Conservation (phyloP, 2,888 invertebrate genomes). For the Euzophera pinguis region DNA sequence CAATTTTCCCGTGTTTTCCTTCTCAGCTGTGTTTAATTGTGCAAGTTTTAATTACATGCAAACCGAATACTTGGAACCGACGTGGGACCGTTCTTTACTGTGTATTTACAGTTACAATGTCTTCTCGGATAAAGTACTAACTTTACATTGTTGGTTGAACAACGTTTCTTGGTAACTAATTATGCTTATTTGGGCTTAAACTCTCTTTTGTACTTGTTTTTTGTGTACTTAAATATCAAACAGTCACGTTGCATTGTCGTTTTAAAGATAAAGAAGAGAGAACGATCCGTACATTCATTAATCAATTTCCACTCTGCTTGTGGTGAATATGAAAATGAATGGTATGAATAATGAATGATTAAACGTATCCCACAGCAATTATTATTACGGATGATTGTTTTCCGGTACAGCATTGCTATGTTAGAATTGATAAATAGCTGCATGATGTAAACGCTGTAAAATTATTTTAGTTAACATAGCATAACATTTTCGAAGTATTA, state of each 20-base stretch:
- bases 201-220: not conserved
- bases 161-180: slow-evolving; percentile 4
- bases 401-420: slow-evolving; percentile 23
- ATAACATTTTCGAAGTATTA: too few species aligned
- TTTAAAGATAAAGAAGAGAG: slow-evolving; percentile 22
- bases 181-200: slow-evolving; percentile 1
- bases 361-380: slow-evolving; percentile 29
- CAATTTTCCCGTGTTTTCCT: slow-evolving; percentile 67
- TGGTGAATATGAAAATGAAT: slow-evolving; percentile 46
- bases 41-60: slow-evolving; percentile 73
- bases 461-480: not conserved
- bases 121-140: slow-evolving; percentile 22
- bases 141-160: slow-evolving; percentile 7
- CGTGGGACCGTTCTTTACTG: slow-evolving; percentile 37
- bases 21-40: slow-evolving; percentile 62
- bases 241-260: too few species aligned
- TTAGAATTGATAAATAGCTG: slow-evolving; percentile 16
- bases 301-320: slow-evolving; percentile 45
- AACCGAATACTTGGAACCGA: slow-evolving; percentile 49
- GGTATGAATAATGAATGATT: slow-evolving; percentile 46
- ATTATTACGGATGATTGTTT: slow-evolving; percentile 37
- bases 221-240: not conserved
- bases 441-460: not conserved
- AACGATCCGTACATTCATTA: slow-evolving; percentile 41
- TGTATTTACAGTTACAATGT: slow-evolving; percentile 42